These are phyloP conservation scores for Chymomyza procnemis DNA, from an alignment of 2,888 invertebrate genomes.

Conservation along the genomic window DNA sequence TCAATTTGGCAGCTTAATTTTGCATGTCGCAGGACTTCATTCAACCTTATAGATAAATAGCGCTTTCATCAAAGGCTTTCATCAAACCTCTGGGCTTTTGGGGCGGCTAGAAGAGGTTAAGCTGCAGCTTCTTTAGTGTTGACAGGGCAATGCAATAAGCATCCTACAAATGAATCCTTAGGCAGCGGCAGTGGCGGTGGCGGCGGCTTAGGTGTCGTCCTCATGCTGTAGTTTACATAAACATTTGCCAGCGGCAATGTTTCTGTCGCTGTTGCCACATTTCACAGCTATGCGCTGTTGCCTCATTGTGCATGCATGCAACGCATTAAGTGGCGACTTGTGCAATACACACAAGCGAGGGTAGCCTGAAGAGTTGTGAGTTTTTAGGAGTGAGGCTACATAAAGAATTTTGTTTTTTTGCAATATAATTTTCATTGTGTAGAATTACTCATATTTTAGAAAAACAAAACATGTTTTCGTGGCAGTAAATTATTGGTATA, in stretches of 20 bases:
- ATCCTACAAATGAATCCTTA: neutral
- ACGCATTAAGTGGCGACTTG: conserved; percentile 70
- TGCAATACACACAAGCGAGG: conserved; percentile 36
- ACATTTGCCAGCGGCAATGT: conserved; percentile 31
- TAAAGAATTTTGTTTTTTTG: too few relatives aligned
- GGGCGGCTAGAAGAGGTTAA: too few relatives aligned
- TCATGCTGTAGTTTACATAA: conserved; percentile 19
- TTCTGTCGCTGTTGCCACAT: conserved; percentile 18
- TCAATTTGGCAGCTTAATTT: conserved; percentile 52
- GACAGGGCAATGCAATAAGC: neutral
- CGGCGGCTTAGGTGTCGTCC: conserved; percentile 10
- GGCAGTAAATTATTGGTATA: too few relatives aligned
- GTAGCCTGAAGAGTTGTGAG: conserved; percentile 1
- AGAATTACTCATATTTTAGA: too few relatives aligned
- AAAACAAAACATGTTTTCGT: too few relatives aligned
- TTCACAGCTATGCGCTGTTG: conserved; percentile 19
- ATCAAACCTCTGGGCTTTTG: neutral
- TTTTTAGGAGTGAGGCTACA: too few relatives aligned
- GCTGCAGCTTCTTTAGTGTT: neutral
- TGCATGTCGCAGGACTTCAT: conserved; percentile 14
- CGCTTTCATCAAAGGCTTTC: neutral
- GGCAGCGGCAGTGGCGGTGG: conserved; percentile 6
- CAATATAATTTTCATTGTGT: too few relatives aligned
- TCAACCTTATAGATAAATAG: neutral
- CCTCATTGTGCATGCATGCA: conserved; percentile 67